Percentiles rank a stretch among this genome's conserved stretches.
Evolutionary conservation across 2,888 invertebrate species (phyloP).

Genomic region (Creontiades dilutus): DNA sequence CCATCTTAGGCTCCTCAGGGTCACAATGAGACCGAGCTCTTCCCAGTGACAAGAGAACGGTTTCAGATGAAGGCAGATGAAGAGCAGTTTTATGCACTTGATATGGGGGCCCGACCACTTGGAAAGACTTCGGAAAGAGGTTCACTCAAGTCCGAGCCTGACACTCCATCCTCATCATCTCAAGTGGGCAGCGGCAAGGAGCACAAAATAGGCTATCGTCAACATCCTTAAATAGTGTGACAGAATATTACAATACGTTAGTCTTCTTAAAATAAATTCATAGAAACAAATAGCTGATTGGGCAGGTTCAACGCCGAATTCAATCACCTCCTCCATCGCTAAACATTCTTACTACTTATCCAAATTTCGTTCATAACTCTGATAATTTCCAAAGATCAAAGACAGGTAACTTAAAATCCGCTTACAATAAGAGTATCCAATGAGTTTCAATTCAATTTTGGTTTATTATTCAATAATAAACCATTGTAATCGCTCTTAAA

Average conservation of each 20-base stretch:
- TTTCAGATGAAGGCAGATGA: slow-evolving; percentile 13
- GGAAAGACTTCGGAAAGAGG: background rate
- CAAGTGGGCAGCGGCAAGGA: slow-evolving; percentile 8
- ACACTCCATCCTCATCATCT: slow-evolving; percentile 14
- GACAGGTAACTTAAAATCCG: too few species aligned
- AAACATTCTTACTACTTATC: too few species aligned
- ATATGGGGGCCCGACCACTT: slow-evolving; percentile 11
- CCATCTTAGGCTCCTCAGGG: background rate
- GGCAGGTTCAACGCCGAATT: too few species aligned
- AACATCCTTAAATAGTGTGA: background rate
- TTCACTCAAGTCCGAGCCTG: background rate
- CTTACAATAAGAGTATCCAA: too few species aligned
- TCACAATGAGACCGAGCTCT: background rate
- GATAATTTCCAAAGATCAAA: too few species aligned
- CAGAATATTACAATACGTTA: background rate
- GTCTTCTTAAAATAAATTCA: too few species aligned
- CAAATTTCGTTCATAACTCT: too few species aligned
- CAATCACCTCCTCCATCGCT: too few species aligned
- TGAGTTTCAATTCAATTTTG: too few species aligned
- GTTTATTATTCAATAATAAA: too few species aligned
- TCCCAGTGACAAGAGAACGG: background rate
- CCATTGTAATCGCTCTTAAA: too few species aligned
- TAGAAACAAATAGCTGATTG: too few species aligned
- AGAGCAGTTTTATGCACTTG: slow-evolving; percentile 42
- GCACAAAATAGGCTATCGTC: background rate